Conservation (phyloP, 2,797 vertebrate species). For the Esox masquinongy region DNA sequence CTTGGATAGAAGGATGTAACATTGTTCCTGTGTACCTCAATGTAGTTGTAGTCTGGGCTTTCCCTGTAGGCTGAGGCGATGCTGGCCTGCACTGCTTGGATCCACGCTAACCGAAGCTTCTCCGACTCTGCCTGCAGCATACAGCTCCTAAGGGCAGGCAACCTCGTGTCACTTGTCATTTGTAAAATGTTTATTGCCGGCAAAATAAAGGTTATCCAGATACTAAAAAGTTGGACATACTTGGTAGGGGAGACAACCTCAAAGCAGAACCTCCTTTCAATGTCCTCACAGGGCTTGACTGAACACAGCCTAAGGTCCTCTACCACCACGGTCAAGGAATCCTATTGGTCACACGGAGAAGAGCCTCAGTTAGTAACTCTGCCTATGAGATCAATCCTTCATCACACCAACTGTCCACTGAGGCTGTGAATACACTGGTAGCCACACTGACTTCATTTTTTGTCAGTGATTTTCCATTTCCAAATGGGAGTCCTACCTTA, state of each 20-base stretch:
- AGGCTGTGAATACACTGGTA: neutral
- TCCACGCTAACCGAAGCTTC: conserved; percentile 92
- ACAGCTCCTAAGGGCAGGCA: conserved; percentile 84
- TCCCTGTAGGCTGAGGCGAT: conserved; percentile 95
- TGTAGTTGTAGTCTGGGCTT: conserved; percentile 89
- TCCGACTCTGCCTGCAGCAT: conserved; percentile 98
- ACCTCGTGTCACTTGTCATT: neutral
- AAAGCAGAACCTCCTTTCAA: conserved; percentile 97
- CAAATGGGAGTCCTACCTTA: neutral
- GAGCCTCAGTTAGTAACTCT: neutral
- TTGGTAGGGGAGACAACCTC: conserved; percentile 97
- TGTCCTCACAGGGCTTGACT: conserved; percentile 95
- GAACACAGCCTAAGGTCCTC: conserved; percentile 94
- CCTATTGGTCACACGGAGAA: conserved; percentile 69
- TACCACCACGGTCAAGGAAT: conserved; percentile 93
- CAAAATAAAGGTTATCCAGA: too few species aligned
- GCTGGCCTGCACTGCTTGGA: conserved; percentile 96
- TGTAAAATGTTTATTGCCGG: too few species aligned
- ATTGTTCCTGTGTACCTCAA: conserved; percentile 69
- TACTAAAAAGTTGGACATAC: conserved; percentile 70
- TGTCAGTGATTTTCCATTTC: neutral
- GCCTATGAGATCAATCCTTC: conserved; percentile 3
- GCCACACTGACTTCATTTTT: too few species aligned
- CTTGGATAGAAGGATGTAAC: neutral
- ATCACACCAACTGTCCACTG: neutral